phyloP scores from a whole-genome alignment of 2,797 vertebrate species.

The Balearica regulorum region DNA sequence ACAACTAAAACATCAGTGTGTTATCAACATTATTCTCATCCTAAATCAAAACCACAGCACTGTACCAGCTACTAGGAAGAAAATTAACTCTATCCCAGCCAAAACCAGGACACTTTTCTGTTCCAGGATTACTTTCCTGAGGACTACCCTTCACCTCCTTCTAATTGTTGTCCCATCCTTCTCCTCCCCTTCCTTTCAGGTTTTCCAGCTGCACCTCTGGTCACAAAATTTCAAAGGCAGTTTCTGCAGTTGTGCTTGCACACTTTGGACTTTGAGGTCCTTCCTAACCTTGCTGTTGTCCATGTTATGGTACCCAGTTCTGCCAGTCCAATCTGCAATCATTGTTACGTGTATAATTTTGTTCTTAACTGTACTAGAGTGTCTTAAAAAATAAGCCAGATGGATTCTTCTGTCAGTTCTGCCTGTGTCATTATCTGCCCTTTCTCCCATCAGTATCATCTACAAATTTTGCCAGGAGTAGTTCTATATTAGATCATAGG shows the following conservation, averaged over 20 bases:
- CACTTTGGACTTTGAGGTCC: not conserved
- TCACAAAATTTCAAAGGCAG: not conserved
- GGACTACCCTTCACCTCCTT: not conserved
- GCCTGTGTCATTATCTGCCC: not conserved
- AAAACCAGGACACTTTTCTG: not conserved
- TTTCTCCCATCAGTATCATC: not conserved
- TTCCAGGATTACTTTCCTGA: not conserved
- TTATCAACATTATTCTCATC: no score
- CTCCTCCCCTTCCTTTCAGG: not conserved
- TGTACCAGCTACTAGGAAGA: no score
- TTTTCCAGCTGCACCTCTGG: not conserved
- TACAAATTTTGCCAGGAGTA: not conserved
- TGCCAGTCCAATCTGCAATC: not conserved
- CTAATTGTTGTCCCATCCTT: not conserved
- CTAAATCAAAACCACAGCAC: no score
- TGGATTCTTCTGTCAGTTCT: not conserved
- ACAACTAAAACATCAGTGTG: no score
- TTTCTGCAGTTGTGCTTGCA: not conserved
- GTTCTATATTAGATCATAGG: not conserved
- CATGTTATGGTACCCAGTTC: not conserved
- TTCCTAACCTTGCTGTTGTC: not conserved
- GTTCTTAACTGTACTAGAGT: not conserved
- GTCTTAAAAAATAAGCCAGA: not conserved
- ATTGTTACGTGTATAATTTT: not conserved
- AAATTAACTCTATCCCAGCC: no score